These are phyloP conservation scores for Carollia perspicillata DNA, from an alignment of 2,113 vertebrate genomes.

Conservation along the genomic window DNA sequence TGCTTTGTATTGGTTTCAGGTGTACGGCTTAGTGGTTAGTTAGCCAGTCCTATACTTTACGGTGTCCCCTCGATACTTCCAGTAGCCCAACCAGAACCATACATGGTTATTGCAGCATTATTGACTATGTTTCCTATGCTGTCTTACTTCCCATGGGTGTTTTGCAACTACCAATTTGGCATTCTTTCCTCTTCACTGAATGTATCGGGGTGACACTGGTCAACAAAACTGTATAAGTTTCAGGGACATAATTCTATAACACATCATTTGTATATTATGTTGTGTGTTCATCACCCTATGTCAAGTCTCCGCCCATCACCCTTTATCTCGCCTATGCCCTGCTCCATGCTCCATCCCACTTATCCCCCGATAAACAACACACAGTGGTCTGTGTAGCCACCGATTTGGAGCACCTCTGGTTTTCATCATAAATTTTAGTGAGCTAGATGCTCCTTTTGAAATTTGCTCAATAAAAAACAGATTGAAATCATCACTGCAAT, in stretches of 20 bases:
- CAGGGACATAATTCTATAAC: neutral
- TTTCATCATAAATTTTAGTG: constrained; percentile 28
- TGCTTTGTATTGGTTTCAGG: neutral
- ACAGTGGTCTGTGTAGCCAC: neutral
- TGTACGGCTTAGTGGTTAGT: neutral
- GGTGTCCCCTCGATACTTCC: neutral
- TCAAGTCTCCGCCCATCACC: neutral
- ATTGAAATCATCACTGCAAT: neutral
- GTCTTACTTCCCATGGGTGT: neutral
- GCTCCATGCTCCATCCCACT: neutral
- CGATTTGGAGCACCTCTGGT: neutral
- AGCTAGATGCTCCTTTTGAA: neutral
- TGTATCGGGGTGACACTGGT: neutral
- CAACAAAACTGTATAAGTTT: neutral
- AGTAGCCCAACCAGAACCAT: neutral
- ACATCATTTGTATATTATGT: neutral
- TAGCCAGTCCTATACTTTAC: neutral
- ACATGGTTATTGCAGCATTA: neutral
- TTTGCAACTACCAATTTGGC: neutral
- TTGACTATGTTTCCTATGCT: neutral
- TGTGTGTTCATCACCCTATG: neutral
- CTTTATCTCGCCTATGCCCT: neutral
- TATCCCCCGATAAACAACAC: neutral
- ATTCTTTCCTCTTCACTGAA: neutral
- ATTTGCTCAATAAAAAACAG: neutral